These are phyloP conservation scores for Trematocara macrostoma DNA, from an alignment of 2,113 vertebrate species.

Conservation along the genomic window DNA sequence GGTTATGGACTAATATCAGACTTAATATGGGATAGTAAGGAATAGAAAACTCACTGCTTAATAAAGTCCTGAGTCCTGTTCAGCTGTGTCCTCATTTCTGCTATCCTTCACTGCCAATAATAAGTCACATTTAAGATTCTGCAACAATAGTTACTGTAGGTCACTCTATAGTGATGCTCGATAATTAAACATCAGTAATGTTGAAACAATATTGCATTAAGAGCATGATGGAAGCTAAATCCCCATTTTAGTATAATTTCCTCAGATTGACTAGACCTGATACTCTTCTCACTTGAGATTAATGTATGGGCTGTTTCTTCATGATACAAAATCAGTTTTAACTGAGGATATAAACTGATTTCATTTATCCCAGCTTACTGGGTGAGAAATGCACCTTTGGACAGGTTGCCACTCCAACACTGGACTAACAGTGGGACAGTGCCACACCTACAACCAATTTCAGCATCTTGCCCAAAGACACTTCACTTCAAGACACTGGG, in stretches of 20 bases:
- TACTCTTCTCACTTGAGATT: background rate
- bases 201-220: background rate
- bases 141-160: background rate
- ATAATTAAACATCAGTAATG: background rate
- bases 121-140: background rate
- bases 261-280: background rate
- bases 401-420: background rate
- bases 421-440: background rate
- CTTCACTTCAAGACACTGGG: background rate
- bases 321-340: background rate
- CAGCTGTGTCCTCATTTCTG: background rate
- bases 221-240: background rate
- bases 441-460: background rate
- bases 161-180: background rate
- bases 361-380: background rate
- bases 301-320: background rate
- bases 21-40: slow-evolving; percentile 34
- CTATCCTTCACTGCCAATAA: background rate
- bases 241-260: background rate
- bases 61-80: slow-evolving; percentile 57
- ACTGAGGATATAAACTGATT: background rate
- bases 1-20: slow-evolving; percentile 45
- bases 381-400: background rate
- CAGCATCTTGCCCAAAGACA: background rate
- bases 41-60: slow-evolving; percentile 62